Evolutionary conservation across 2,888 invertebrate species (phyloP), one percentile per base, ranked within the genome.

Genomic region (Tuberolachnus salignus): DNA sequence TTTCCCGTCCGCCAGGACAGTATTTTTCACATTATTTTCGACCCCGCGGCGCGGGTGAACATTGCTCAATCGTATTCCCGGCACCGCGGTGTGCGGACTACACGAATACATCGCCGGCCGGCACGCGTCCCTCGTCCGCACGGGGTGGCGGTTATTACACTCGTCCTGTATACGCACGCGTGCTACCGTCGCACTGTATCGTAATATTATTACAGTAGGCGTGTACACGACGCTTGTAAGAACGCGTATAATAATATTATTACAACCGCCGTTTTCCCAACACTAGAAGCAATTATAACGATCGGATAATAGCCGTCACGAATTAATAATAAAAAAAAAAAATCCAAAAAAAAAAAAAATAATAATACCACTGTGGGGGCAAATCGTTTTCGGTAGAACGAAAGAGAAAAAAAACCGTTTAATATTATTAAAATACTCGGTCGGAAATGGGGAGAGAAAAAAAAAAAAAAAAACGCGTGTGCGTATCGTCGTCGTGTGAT

Each of bases 271-370:
- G 57, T 57, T 75, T 57, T 67, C 23, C 49, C 16, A 78, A 78
- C 75, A 78, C 75, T 67, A 34, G 75, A 59, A 78, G 75, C 75
- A 78, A 78, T 78, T 59, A 78, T 69, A 49, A 78, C 44, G 75
- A 78, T 78, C 67, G 75, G 57, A 69, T 78, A 78, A 59, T 57
- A 67, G 67, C 75, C 67, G 67, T 78, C 75, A 78, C 67, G 75
- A 78, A 67, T 75, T 75, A 78, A 67, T 67, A 78, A 78, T 57
- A 78, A 78, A 19, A 73, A 72, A 3, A 26, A 34, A 49, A 59
- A 51, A 71, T 4, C 34, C 6, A 34, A 34, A 78, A 67, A 59
- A 78, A 78, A 46, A 78, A 78, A 34, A 73, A 72, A 14, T n/a
- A 49, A 59, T 26, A 72, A 16, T 10, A 74, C 55, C 14, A 66